Percentiles rank a stretch among this genome's conserved stretches.
These are phyloP conservation scores for Achroia grisella DNA, from an alignment of 1,140 invertebrate species.

Conservation along the genomic window DNA sequence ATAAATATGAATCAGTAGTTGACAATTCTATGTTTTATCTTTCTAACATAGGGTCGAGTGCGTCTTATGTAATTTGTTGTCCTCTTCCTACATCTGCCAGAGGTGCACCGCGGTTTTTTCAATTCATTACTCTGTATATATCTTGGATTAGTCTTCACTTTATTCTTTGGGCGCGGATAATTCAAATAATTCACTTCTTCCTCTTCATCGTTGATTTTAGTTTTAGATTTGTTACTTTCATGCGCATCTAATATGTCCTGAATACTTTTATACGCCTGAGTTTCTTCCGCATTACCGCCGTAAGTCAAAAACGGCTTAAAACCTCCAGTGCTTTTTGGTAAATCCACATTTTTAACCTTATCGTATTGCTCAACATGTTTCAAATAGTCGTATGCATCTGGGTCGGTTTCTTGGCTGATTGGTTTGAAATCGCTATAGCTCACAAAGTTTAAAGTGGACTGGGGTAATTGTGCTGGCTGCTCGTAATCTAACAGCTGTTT, in stretches of 20 bases:
- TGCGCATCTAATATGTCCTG: constrained; percentile 56
- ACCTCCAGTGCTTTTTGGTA: constrained; percentile 21
- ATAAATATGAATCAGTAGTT: constrained; percentile 8
- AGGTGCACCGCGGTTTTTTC: constrained; percentile 21
- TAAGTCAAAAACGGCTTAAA: constrained; percentile 25
- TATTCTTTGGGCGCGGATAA: constrained; percentile 7
- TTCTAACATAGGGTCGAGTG: constrained; percentile 34
- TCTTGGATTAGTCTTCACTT: constrained; percentile 14
- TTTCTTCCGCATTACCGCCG: constrained; percentile 27
- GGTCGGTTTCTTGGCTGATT: constrained; percentile 39
- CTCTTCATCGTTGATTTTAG: not conserved
- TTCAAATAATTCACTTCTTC: not conserved
- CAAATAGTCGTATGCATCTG: constrained; percentile 48
- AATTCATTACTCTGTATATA: too few relatives aligned
- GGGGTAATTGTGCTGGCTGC: constrained; percentile 23
- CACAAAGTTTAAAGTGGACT: constrained; percentile 38
- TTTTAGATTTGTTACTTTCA: constrained; percentile 35
- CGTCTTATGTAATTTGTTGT: constrained; percentile 13
- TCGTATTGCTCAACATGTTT: constrained; percentile 39
- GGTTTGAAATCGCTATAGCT: constrained; percentile 40
- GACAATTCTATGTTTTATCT: constrained; percentile 25
- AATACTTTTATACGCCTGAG: constrained; percentile 47
- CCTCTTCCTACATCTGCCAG: constrained; percentile 38
- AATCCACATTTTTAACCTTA: constrained; percentile 24
- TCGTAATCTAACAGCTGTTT: constrained; percentile 13